Evolutionary conservation across 2,113 vertebrate species (phyloP), one percentile per base, ranked within the genome.

Genomic region (Myiozetetes cayanensis): DNA sequence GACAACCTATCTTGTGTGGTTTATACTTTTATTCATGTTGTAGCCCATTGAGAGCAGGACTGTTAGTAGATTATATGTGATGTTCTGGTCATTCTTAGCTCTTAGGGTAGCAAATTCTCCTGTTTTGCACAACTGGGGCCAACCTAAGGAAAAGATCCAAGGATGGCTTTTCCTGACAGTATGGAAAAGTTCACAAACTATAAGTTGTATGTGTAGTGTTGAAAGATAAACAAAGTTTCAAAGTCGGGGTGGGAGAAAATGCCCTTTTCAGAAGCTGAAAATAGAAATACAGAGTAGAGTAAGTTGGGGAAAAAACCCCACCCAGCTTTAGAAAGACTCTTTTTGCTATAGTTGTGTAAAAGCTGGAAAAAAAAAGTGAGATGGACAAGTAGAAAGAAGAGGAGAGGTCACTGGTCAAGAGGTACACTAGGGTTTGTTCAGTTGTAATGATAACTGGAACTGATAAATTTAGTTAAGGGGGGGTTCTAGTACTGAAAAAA

Each of bases 381-480:
- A 52, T 52, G 8, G 15, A 65, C 33, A 81, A n/a, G 25, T n/a
- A n/a, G 22, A 89, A 92, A 52, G 43, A 55, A 20, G 67, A 68
- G 53, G 62, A 83, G 59, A 93, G 93, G 80, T 95, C 83, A 41
- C 23, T 97, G 84, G 80, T 94, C 84, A 94, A 92, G 93, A 95
- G 58, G 44, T 72, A 43, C 50, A 43, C 53, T 93, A 70, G 25
- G 24, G 25, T 18, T 89, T 90, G 56, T 87, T 94, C 81, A 95
- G n/a, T 66, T 83, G 62, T 44, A 44, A 50, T 75, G 89, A 73
- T 66, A 94, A 85, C 49, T 87, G 72, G 18, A 95, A 66, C 59
- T 80, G 89, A 85, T 94, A 84, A 89, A 92, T 10, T 68, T 83
- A 46, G 19, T 89, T 75, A 61, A 75, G 50, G 66, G 35, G 33